These are phyloP conservation scores for Salminus brasiliensis DNA, from an alignment of 2,113 vertebrate species.

Conservation along the genomic window DNA sequence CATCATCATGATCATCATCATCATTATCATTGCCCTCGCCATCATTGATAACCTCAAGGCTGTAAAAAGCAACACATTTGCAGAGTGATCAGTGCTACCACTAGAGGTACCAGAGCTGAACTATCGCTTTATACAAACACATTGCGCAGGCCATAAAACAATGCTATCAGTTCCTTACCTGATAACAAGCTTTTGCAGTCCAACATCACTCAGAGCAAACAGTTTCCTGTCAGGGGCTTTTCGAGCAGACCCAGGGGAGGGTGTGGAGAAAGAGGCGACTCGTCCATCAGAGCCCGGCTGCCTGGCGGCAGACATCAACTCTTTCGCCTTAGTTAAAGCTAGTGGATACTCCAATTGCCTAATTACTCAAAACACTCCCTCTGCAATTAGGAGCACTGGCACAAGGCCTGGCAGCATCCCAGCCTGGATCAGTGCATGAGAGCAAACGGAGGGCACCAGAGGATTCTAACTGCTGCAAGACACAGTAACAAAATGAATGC, in stretches of 20 bases:
- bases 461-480: constrained; percentile 21
- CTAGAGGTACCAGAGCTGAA: constrained; percentile 3
- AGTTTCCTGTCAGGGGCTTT: constrained; percentile 24
- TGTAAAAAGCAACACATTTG: background rate
- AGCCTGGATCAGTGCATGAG: constrained; percentile 25
- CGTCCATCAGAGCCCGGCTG: constrained; percentile 48
- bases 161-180: constrained; percentile 11
- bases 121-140: constrained; percentile 10
- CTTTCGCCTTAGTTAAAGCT: constrained; percentile 54
- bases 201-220: constrained; percentile 40
- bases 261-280: constrained; percentile 28
- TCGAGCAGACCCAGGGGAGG: constrained; percentile 20
- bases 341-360: constrained; percentile 54
- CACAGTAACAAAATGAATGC: constrained; percentile 29
- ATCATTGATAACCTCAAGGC: background rate
- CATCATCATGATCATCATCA: background rate
- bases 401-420: constrained; percentile 45
- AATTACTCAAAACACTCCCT: constrained; percentile 57
- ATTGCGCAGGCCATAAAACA: constrained; percentile 15
- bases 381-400: constrained; percentile 51
- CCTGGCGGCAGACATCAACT: constrained; percentile 53
- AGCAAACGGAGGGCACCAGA: constrained; percentile 8
- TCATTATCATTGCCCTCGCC: background rate
- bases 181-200: constrained; percentile 39
- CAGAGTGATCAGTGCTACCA: background rate